Conservation (phyloP, 2,113 vertebrate genomes). For the Lates calcarifer region DNA sequence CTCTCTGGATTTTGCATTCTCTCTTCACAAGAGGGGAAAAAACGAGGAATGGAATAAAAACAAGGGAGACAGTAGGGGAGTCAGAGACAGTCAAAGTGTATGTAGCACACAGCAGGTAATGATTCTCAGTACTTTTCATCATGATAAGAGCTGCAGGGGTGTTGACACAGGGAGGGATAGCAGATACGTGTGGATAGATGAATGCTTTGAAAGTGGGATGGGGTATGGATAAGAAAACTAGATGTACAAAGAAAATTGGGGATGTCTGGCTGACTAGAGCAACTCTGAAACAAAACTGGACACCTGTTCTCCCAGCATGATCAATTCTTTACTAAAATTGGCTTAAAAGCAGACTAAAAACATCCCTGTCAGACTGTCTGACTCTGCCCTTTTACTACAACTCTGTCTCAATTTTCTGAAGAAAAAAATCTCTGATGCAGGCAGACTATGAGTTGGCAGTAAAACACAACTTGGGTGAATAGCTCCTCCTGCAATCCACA, state of each 20-base stretch:
- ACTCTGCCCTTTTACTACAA: neutral
- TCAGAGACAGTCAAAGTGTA: conserved; percentile 11
- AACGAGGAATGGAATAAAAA: conserved; percentile 21
- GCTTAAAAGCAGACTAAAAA: conserved; percentile 23
- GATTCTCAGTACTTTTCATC: conserved; percentile 47
- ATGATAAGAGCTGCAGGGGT: conserved; percentile 47
- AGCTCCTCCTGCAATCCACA: neutral
- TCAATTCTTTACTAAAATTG: conserved; percentile 15
- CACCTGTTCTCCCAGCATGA: neutral
- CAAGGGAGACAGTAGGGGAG: conserved; percentile 9
- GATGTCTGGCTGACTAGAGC: conserved; percentile 8
- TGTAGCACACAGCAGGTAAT: conserved; percentile 58
- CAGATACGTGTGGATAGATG: conserved; percentile 43
- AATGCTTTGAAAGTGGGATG: conserved; percentile 20
- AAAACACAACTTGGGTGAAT: conserved; percentile 27
- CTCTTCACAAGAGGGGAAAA: conserved; percentile 19
- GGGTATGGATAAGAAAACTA: neutral
- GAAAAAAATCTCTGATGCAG: neutral
- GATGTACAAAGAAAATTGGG: conserved; percentile 7
- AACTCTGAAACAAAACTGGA: conserved; percentile 28
- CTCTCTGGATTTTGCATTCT: conserved; percentile 35
- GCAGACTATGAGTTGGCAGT: neutral
- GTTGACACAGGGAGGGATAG: conserved; percentile 9
- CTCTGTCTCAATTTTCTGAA: neutral
- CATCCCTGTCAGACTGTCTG: neutral